A percentile compares a stretch with the other conserved stretches of the same genome.
Evolutionary conservation across 2,888 invertebrate genomes (phyloP).

Genomic region (Drosophila maculinotata): DNA sequence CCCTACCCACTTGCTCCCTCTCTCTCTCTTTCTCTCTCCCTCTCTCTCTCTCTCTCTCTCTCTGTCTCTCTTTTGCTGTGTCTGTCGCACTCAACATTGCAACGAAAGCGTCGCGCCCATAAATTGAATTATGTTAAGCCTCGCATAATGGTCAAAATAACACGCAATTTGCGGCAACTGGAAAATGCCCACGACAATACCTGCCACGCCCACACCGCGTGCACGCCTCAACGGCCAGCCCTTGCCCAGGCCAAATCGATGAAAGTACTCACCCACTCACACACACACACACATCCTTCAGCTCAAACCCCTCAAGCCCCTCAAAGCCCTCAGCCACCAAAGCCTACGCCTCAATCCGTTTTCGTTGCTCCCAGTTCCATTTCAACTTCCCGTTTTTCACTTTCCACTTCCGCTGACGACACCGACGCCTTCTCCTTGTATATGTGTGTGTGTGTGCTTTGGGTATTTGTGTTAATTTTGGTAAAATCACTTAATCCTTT

Average conservation of each 20-base stretch:
- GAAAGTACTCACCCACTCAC: conserved; percentile 25
- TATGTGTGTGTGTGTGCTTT: conserved; percentile 7
- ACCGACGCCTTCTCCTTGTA: conserved; percentile 10
- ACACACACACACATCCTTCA: background rate
- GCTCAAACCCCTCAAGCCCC: too few species aligned
- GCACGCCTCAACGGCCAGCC: conserved; percentile 2
- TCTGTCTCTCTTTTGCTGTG: background rate
- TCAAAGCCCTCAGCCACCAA: background rate
- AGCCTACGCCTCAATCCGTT: conserved; percentile 28
- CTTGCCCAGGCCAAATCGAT: conserved; percentile 42
- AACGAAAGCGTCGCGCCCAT: conserved; percentile 51
- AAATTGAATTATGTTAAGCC: conserved; percentile 80
- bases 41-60: too few species aligned
- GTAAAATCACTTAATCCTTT: conserved; percentile 79
- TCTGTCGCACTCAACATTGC: conserved; percentile 35
- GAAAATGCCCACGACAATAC: conserved; percentile 39
- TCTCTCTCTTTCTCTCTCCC: background rate
- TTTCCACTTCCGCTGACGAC: conserved; percentile 14
- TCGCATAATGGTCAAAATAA: conserved; percentile 76
- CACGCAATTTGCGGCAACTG: conserved; percentile 72
- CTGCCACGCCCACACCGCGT: conserved; percentile 20
- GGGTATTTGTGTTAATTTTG: conserved; percentile 61
- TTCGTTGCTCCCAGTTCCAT: conserved; percentile 5
- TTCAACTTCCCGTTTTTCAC: conserved; percentile 7
- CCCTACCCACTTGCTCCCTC: background rate